These are phyloP conservation scores for Athalia cordata DNA, from an alignment of 2,888 invertebrate genomes.

Conservation along the genomic window DNA sequence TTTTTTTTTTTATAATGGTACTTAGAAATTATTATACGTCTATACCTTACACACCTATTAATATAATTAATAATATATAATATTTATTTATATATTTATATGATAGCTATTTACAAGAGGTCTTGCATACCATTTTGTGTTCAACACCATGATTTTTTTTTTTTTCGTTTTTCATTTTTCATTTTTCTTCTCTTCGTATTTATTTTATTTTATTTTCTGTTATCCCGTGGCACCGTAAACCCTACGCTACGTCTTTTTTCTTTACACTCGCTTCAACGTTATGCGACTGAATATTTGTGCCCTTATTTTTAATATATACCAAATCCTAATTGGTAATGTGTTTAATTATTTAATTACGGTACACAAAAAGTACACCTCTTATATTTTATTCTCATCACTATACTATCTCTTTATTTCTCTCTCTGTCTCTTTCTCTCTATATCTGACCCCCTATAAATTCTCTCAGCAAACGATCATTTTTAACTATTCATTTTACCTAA, in stretches of 20 bases:
- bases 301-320: conserved; percentile 36
- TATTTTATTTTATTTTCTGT: conserved; percentile 26
- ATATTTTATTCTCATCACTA: conserved; percentile 4
- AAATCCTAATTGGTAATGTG: conserved; percentile 31
- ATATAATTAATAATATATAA: conserved; percentile 60
- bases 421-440: conserved; percentile 4
- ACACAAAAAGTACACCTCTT: conserved; percentile 23
- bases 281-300: conserved; percentile 17
- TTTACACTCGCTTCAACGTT: not conserved
- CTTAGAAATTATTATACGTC: conserved; percentile 68
- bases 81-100: conserved; percentile 61
- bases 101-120: conserved; percentile 69
- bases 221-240: conserved; percentile 50
- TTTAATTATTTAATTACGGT: conserved; percentile 31
- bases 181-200: conserved; percentile 47
- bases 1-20: conserved; percentile 55
- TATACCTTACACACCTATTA: conserved; percentile 69
- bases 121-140: conserved; percentile 60
- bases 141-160: conserved; percentile 46
- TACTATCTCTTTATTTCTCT: conserved; percentile 36
- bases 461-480: conserved; percentile 50
- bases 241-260: conserved; percentile 3
- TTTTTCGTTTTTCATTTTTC: conserved; percentile 44
- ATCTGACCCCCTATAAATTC: conserved; percentile 44
- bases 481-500: conserved; percentile 45